Evolutionary conservation across 2,113 vertebrate genomes (phyloP), one percentile per base, ranked within the genome.

Genomic region (Phocoena phocoena): DNA sequence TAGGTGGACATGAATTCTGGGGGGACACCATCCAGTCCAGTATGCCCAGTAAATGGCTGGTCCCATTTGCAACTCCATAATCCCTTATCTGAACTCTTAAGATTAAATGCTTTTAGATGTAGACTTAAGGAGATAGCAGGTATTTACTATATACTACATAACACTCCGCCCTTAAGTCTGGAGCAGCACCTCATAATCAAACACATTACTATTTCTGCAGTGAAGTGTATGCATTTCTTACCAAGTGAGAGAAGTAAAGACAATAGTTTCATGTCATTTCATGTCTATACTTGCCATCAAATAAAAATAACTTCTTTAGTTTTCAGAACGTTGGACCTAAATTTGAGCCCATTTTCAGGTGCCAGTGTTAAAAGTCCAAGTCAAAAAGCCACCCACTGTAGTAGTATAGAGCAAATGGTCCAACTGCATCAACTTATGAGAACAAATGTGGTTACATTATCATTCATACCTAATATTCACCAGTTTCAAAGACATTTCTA

Each of bases 41-140:
- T 8, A 20, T 36, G 36, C 1, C 62, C 26, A 60, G 44, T 67
- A 55, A 74, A 87, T 70, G 55, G 33, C 60, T 26, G 8, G 6
- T 21, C 31, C 86, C 23, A 25, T 92, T 79, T 89, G 55, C 28
- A 97, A 53, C 15, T 83, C 23, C 6, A 8, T 83, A 96, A 62
- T 87, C 62, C 74, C 31, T 86, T 50, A 47, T 60, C 80, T 96
- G 74, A 87, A 95, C 15, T 94, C 68, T 90, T 67, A 33, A n/a
- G 5, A 21, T 4, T 68, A 70, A 76, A 80, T 73, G 88, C 73
- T 47, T 50, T 74, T 25, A 73, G 4, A 38, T 23, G 58, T 36
- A 83, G 14, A 85, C 26, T 76, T 47, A 31, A 90, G 28, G 12
- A 87, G 82, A 79, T 74, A 74, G 47, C 23, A 44, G 60, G 14